Conservation (phyloP, 1,140 invertebrate species). For the Drosophila rhopaloa region DNA sequence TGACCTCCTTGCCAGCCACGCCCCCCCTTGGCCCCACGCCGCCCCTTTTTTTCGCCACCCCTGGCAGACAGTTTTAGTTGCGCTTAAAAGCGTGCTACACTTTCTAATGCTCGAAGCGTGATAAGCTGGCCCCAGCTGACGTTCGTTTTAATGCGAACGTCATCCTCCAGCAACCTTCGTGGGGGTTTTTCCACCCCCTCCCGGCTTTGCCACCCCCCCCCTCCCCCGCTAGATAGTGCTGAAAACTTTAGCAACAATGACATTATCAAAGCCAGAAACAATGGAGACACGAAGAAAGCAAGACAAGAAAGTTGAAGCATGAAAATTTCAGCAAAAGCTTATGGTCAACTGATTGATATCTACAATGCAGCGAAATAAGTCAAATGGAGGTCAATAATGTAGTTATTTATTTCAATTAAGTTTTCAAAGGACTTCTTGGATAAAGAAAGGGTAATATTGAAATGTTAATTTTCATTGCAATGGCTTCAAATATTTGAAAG, state of each 20-base stretch:
- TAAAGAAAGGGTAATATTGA: too few species aligned
- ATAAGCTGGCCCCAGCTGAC: slow-evolving; percentile 71
- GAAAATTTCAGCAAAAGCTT: slow-evolving; percentile 43
- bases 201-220: neutral
- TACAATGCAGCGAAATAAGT: slow-evolving; percentile 5
- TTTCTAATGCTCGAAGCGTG: slow-evolving; percentile 68
- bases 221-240: slow-evolving; percentile 7
- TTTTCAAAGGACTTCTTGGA: too few species aligned
- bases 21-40: neutral
- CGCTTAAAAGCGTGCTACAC: slow-evolving; percentile 74
- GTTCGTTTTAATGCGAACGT: slow-evolving; percentile 79
- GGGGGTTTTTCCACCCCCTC: neutral
- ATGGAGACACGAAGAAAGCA: slow-evolving; percentile 26
- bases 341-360: slow-evolving; percentile 41
- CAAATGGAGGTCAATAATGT: slow-evolving; percentile 5
- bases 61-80: slow-evolving; percentile 70
- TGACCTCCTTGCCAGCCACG: slow-evolving; percentile 20
- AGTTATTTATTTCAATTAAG: slow-evolving; percentile 12
- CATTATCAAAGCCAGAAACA: slow-evolving; percentile 66
- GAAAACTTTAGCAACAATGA: slow-evolving; percentile 70
- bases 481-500: too few species aligned
- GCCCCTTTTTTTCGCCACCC: slow-evolving; percentile 7
- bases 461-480: too few species aligned
- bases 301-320: slow-evolving; percentile 40
- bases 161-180: slow-evolving; percentile 39